Evolutionary conservation across 2,888 invertebrate genomes (phyloP), one percentile per base, ranked within the genome.

Genomic region (Stenodema calcarata): DNA sequence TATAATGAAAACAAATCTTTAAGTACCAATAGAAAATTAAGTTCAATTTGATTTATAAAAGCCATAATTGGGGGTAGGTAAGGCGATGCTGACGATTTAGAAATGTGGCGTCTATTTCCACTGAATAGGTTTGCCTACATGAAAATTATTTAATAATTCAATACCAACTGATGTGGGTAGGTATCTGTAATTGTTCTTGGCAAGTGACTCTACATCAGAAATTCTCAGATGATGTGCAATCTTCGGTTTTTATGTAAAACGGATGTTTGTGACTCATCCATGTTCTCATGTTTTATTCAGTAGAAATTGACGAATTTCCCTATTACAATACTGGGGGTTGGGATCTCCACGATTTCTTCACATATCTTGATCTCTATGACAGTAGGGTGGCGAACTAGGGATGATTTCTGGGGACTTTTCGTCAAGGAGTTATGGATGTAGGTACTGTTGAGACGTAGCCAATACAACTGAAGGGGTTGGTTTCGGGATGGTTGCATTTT

Each of bases 401-500:
- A 23, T 23, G 23, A 23, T 62, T 23, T 23, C 9, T 62, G 50
- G 50, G 50, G 50, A 14, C n/a, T 50, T 50, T 76, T 76, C 41
- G 14, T 44, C 42, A 23, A 35, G 73, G 30, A n/a, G 35, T 41
- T 73, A 41, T 44, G 27, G 78, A 18, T 44, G 35, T n/a, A n/a
- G n/a, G n/a, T 27, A 18, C 78, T 44, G 44, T 18, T 44, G 42
- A 44, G 78, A 42, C 44, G 78, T 62, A 62, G 62, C 18, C 62
- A 23, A 44, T 41, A 44, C 44, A 41, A 27, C 41, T 78, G 35
- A 78, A 27, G 78, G 78, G 44, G 78, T n/a, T n/a, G 30, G 27
- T n/a, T 41, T 35, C 35, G 73, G 2, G 35, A 4, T 41, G 73
- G 73, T 16, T n/a, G n/a, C n/a, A n/a, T 18, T 82, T 84, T 90